Evolutionary conservation across 2,888 invertebrate genomes (phyloP).

Genomic region (Galerucella nymphaeae): DNA sequence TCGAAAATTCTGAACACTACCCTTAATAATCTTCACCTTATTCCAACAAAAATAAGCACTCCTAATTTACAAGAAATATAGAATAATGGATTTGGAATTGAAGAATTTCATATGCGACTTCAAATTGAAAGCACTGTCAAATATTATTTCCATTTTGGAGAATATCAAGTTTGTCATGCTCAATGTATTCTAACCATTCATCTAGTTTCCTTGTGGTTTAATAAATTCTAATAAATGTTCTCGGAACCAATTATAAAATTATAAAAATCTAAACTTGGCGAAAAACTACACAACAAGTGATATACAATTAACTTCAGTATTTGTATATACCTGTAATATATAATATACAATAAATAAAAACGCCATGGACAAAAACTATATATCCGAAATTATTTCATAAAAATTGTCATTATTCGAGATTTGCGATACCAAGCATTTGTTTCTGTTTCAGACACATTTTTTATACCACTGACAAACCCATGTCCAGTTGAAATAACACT

Average conservation of each 20-base stretch:
- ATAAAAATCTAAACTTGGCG: slow-evolving; percentile 54
- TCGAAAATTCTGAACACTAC: slow-evolving; percentile 43
- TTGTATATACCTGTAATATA: slow-evolving; percentile 51
- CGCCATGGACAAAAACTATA: slow-evolving; percentile 1
- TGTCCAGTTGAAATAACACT: slow-evolving; percentile 1
- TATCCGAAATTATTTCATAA: neutral
- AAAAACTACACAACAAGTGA: slow-evolving; percentile 53
- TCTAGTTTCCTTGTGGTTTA: slow-evolving; percentile 6
- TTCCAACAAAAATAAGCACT: slow-evolving; percentile 28
- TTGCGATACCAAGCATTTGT: neutral
- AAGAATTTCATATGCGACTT: neutral
- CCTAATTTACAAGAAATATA: slow-evolving; percentile 17
- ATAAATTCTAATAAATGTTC: slow-evolving; percentile 45
- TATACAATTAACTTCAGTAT: slow-evolving; percentile 53
- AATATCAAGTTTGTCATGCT: neutral
- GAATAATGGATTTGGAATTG: neutral
- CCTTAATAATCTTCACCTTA: slow-evolving; percentile 27
- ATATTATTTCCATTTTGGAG: neutral
- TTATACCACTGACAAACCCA: neutral
- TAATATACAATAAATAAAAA: slow-evolving; percentile 37
- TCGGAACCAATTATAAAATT: slow-evolving; percentile 56
- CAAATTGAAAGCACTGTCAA: neutral
- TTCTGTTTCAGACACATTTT: neutral
- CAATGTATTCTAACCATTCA: slow-evolving; percentile 4
- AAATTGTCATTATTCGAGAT: neutral